phyloP scores from a whole-genome alignment of 2,797 vertebrate genomes.

The Novumbra hubbsi region DNA sequence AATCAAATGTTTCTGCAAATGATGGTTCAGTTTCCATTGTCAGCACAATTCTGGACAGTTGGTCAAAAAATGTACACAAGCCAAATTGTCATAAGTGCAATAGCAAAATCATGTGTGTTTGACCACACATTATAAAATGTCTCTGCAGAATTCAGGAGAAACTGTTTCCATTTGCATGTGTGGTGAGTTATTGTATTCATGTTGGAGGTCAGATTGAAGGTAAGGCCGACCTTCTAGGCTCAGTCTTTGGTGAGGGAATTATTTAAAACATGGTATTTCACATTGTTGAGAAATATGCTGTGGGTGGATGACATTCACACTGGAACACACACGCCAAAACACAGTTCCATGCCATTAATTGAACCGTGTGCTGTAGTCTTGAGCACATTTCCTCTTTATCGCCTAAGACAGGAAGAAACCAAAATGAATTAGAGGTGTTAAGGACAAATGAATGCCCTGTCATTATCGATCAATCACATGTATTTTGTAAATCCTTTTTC shows the following conservation, averaged over 20 bases:
- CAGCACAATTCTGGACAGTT: too few species aligned
- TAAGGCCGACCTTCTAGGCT: constrained; percentile 36
- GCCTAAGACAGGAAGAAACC: neutral
- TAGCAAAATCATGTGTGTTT: too few species aligned
- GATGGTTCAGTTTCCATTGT: too few species aligned
- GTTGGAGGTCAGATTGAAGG: neutral
- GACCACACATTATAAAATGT: too few species aligned
- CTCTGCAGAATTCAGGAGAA: too few species aligned
- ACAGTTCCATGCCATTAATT: constrained; percentile 23
- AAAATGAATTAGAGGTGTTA: neutral
- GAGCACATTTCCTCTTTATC: neutral
- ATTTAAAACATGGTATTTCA: constrained; percentile 35
- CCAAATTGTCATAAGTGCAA: too few species aligned
- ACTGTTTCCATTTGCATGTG: neutral
- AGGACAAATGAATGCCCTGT: too few species aligned
- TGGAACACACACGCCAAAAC: constrained; percentile 15
- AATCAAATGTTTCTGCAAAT: too few species aligned
- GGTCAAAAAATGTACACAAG: too few species aligned
- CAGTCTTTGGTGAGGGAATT: constrained; percentile 4
- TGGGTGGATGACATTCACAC: constrained; percentile 33
- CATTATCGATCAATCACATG: neutral
- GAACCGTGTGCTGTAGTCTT: constrained; percentile 20
- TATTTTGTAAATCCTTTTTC: neutral
- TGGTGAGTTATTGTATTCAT: neutral
- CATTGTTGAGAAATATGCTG: constrained; percentile 30